phyloP scores from a whole-genome alignment of 1,140 invertebrate species.

The Ctenoplectra terminalis region DNA sequence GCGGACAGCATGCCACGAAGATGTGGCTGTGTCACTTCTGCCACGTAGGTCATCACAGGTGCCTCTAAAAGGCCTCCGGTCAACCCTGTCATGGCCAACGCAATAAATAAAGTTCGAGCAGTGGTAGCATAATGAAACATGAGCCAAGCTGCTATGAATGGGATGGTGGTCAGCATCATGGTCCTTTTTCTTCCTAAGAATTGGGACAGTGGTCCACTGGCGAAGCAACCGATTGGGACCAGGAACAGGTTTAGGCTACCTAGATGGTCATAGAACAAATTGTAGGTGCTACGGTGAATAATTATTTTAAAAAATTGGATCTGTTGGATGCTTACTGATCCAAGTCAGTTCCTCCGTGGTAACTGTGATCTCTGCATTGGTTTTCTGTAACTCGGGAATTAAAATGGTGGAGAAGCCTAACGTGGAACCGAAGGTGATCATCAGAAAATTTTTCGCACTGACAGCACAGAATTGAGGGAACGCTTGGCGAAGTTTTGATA shows the following conservation, averaged over 20 bases:
- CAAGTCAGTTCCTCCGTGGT: constrained; percentile 88
- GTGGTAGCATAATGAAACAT: constrained; percentile 86
- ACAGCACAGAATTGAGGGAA: constrained; percentile 86
- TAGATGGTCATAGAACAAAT: constrained; percentile 70
- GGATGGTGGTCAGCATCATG: constrained; percentile 89
- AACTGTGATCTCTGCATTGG: constrained; percentile 83
- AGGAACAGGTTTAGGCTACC: constrained; percentile 90
- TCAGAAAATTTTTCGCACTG: constrained; percentile 86
- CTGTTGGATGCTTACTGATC: constrained; percentile 85
- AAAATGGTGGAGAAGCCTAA: constrained; percentile 90
- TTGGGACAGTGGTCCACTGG: constrained; percentile 88
- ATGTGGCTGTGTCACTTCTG: constrained; percentile 90
- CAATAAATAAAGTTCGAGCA: constrained; percentile 86
- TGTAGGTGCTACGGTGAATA: too few species aligned
- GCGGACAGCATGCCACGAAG: constrained; percentile 89
- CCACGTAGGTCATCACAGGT: constrained; percentile 91
- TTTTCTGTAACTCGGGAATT: constrained; percentile 86
- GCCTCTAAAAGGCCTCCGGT: constrained; percentile 90
- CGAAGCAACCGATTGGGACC: constrained; percentile 89
- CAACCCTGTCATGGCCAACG: constrained; percentile 87
- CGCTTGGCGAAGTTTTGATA: constrained; percentile 81
- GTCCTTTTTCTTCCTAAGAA: constrained; percentile 87
- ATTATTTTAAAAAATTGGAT: too few species aligned
- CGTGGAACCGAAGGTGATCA: constrained; percentile 89
- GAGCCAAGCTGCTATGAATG: constrained; percentile 89